Conservation (phyloP, 1,140 invertebrate species). For the Drosophila equinoxialis region DNA sequence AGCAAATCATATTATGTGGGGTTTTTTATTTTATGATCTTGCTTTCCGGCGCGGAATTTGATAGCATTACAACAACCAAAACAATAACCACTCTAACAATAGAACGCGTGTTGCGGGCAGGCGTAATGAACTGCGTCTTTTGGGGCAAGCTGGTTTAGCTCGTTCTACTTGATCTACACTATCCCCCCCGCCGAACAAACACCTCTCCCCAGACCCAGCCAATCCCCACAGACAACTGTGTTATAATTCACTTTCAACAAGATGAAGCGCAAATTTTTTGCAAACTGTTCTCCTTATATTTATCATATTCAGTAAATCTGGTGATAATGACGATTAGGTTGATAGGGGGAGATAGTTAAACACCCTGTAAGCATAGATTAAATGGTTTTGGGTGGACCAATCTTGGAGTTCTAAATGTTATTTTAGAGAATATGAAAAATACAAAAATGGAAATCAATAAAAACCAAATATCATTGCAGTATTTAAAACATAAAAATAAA, state of each 20-base stretch:
- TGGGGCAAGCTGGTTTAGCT: slow-evolving; percentile 37
- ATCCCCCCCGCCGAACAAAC: background rate
- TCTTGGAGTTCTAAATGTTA: too few relatives aligned
- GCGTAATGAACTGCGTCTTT: slow-evolving; percentile 27
- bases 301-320: slow-evolving; percentile 26
- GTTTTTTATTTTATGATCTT: slow-evolving; percentile 39
- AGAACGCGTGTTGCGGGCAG: slow-evolving; percentile 30
- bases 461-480: too few relatives aligned
- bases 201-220: background rate
- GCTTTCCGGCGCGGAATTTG: slow-evolving; percentile 54
- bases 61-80: slow-evolving; percentile 45
- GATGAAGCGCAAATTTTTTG: slow-evolving; percentile 53
- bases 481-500: too few relatives aligned
- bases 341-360: slow-evolving; percentile 4
- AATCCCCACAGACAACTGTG: slow-evolving; percentile 32
- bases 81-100: slow-evolving; percentile 34
- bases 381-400: background rate
- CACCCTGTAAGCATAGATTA: background rate
- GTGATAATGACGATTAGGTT: slow-evolving; percentile 33
- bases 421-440: too few relatives aligned
- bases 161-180: slow-evolving; percentile 28
- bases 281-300: slow-evolving; percentile 35
- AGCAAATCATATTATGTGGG: slow-evolving; percentile 18
- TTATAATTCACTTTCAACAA: slow-evolving; percentile 56
- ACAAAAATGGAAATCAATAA: too few relatives aligned